These are phyloP conservation scores for Orientallactaga sibirica DNA, from an alignment of 2,797 vertebrate species.

Conservation along the genomic window DNA sequence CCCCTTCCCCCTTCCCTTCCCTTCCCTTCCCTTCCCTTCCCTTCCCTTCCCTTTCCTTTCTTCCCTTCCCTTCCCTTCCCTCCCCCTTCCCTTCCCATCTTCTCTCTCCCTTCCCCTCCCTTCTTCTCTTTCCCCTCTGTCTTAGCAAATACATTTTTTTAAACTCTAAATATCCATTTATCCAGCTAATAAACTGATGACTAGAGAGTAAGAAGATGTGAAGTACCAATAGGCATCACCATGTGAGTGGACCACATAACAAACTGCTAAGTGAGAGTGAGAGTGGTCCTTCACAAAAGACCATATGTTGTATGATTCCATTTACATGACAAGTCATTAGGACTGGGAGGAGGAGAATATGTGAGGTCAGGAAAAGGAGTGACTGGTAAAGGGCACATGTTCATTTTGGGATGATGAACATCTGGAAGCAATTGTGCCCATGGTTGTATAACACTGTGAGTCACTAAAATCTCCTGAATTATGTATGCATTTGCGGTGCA, in stretches of 20 bases:
- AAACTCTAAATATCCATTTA: background rate
- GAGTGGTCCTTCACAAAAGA: background rate
- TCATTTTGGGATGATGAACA: background rate
- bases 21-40: too few species aligned
- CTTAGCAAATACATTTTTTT: too few species aligned
- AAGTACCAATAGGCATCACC: background rate
- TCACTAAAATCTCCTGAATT: background rate
- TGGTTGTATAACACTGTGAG: background rate
- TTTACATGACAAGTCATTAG: background rate
- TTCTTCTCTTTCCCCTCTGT: too few species aligned
- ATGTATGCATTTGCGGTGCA: background rate
- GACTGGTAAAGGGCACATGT: background rate
- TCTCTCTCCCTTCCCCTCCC: too few species aligned
- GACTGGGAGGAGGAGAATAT: background rate
- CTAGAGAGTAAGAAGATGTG: constrained; percentile 21
- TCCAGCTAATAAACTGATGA: background rate
- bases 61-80: too few species aligned
- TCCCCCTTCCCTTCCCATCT: too few species aligned
- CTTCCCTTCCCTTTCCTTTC: too few species aligned
- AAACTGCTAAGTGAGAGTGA: constrained; percentile 7
- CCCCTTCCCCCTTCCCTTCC: too few species aligned
- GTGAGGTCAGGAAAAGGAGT: background rate
- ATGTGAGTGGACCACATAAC: background rate
- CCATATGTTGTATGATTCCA: background rate
- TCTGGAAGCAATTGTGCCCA: background rate